Evolutionary conservation across 92 coral and sea anemone genomes (phyloP).

Genomic region (Umimayanthus kanabou): DNA sequence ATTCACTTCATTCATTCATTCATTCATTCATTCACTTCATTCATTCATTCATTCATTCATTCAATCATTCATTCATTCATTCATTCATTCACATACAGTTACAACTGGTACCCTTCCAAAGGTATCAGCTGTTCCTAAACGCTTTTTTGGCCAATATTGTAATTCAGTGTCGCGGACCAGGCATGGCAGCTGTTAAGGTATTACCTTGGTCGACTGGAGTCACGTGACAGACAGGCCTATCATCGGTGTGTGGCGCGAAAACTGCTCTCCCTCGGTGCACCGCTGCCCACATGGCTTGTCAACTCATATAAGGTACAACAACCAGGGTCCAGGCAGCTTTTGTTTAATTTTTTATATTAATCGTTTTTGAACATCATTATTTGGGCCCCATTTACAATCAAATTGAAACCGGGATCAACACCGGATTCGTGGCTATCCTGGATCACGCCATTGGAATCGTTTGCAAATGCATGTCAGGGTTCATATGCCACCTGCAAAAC

Average conservation of each 20-base stretch:
- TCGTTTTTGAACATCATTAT: not conserved
- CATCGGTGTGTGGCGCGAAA: conserved; percentile 89
- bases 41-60: too few species aligned
- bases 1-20: too few species aligned
- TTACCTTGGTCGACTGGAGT: conserved; percentile 78
- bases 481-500: too few species aligned
- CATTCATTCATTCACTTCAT: too few species aligned
- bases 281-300: conserved; percentile 93
- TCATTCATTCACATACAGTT: too few species aligned
- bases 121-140: not conserved
- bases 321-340: not conserved
- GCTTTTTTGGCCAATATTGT: not conserved
- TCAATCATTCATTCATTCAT: too few species aligned
- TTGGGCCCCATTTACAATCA: too few species aligned
- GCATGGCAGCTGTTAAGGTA: conserved; percentile 88
- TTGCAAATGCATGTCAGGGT: too few species aligned
- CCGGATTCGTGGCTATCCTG: too few species aligned
- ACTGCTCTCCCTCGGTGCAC: conserved; percentile 83
- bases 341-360: not conserved
- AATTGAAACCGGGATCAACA: too few species aligned
- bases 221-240: conserved; percentile 72
- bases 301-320: conserved; percentile 83
- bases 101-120: not conserved
- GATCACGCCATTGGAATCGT: too few species aligned
- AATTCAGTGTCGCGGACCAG: conserved; percentile 77